A percentile compares a stretch with the other conserved stretches of the same genome.
Evolutionary conservation across 1,140 invertebrate species (phyloP).

Genomic region (Heliothis subflexa): DNA sequence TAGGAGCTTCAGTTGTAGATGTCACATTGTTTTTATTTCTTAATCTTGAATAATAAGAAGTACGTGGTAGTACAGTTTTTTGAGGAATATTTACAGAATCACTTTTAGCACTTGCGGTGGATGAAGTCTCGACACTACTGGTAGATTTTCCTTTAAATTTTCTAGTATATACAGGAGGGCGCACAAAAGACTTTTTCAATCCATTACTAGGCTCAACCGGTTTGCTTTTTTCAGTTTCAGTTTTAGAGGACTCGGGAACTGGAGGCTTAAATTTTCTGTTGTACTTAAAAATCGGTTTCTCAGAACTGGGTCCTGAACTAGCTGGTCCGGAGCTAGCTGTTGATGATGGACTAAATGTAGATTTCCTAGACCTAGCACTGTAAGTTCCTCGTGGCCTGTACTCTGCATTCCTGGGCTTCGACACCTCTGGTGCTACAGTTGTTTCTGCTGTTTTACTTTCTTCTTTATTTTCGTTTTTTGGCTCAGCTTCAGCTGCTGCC

Average conservation of each 20-base stretch:
- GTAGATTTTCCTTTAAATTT: conserved; percentile 53
- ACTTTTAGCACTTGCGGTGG: conserved; percentile 47
- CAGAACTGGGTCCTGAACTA: conserved; percentile 54
- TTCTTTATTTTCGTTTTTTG: conserved; percentile 57
- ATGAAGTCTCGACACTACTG: conserved; percentile 56
- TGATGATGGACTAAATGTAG: conserved; percentile 56
- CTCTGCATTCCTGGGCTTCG: conserved; percentile 61
- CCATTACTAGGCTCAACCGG: conserved; percentile 56
- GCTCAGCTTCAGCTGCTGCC: conserved; percentile 51
- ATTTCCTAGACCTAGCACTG: conserved; percentile 68
- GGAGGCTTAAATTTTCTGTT: conserved; percentile 74
- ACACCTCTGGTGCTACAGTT: conserved; percentile 51
- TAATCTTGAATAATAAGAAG: conserved; percentile 74
- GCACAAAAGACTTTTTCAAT: conserved; percentile 65
- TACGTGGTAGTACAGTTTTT: conserved; percentile 67
- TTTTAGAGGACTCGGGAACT: conserved; percentile 62
- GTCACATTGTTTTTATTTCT: conserved; percentile 64
- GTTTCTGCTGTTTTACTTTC: conserved; percentile 54
- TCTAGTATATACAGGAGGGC: conserved; percentile 61
- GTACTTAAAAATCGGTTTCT: conserved; percentile 70
- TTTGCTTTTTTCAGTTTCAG: conserved; percentile 60
- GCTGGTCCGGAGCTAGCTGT: conserved; percentile 42
- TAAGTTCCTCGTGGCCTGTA: conserved; percentile 67
- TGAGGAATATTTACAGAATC: conserved; percentile 30
- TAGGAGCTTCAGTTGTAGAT: conserved; percentile 55